These are phyloP conservation scores for Colletes latitarsis DNA, from an alignment of 1,140 invertebrate species.

Conservation along the genomic window DNA sequence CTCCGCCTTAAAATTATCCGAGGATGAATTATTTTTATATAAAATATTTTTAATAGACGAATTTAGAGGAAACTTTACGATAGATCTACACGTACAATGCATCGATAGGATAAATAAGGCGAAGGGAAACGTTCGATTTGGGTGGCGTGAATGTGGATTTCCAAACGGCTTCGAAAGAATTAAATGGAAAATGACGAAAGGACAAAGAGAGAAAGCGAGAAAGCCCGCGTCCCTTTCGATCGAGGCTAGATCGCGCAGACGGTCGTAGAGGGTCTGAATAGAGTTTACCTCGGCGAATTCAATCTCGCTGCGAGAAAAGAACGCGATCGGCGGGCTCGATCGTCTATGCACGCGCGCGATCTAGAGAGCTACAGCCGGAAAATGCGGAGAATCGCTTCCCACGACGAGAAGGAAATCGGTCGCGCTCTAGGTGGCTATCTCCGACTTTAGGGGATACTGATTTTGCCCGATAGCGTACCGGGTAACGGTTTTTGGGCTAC, in stretches of 20 bases:
- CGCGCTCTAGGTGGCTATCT: background rate
- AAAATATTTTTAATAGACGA: too few relatives aligned
- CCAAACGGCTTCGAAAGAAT: background rate
- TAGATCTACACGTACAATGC: too few relatives aligned
- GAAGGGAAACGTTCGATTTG: too few relatives aligned
- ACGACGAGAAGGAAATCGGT: conserved; percentile 9
- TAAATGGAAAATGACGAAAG: background rate
- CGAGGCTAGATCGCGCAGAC: conserved; percentile 14
- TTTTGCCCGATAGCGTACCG: background rate
- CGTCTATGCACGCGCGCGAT: conserved; percentile 47
- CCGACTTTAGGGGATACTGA: background rate
- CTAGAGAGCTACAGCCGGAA: background rate
- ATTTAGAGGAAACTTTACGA: too few relatives aligned
- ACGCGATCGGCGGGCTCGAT: conserved; percentile 52
- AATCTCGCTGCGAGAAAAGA: conserved; percentile 57
- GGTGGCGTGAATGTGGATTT: too few relatives aligned
- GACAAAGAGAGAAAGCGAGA: background rate
- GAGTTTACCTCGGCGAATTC: conserved; percentile 59
- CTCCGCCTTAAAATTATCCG: too few relatives aligned
- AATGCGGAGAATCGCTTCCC: conserved; percentile 43
- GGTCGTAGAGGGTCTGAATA: conserved; percentile 31
- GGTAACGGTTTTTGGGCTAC: background rate
- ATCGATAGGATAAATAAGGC: too few relatives aligned
- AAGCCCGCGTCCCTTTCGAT: conserved; percentile 20
- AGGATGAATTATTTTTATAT: too few relatives aligned